Conservation (phyloP, 2,888 invertebrate genomes). For the Alviniconcha strummeri region DNA sequence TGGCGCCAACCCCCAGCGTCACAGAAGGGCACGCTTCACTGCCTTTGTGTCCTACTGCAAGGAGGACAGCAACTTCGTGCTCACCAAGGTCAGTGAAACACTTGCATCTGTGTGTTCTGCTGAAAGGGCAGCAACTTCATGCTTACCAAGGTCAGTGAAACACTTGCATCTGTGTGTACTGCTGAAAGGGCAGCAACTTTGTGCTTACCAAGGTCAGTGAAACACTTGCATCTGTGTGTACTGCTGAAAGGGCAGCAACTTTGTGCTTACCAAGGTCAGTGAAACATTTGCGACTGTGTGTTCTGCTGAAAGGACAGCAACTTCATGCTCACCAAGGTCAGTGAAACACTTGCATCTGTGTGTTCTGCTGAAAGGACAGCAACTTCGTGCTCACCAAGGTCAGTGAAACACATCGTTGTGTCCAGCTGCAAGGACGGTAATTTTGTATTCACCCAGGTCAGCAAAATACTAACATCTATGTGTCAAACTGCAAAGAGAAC, state of each 20-base stretch:
- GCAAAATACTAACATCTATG: not conserved
- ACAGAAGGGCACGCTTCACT: slow-evolving; percentile 14
- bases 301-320: slow-evolving; percentile 26
- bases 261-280: slow-evolving; percentile 17
- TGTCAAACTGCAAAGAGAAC: slow-evolving; percentile 29
- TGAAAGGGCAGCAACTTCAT: slow-evolving; percentile 28
- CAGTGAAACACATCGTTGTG: too few species aligned
- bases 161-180: too few species aligned
- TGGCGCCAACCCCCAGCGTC: not conserved
- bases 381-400: slow-evolving; percentile 27
- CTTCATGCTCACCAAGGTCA: slow-evolving; percentile 26
- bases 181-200: slow-evolving; percentile 27
- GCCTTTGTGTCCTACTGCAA: slow-evolving; percentile 32
- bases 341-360: too few species aligned
- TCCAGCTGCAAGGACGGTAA: slow-evolving; percentile 25
- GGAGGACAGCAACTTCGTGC: slow-evolving; percentile 30
- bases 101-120: too few species aligned
- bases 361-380: slow-evolving; percentile 24
- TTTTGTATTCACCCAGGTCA: slow-evolving; percentile 21
- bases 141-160: slow-evolving; percentile 18
- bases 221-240: not conserved
- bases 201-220: slow-evolving; percentile 13
- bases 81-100: slow-evolving; percentile 24
- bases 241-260: slow-evolving; percentile 24
- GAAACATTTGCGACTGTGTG: too few species aligned